Conservation (phyloP, 2,113 vertebrate species). For the Triplophysa siluroides region DNA sequence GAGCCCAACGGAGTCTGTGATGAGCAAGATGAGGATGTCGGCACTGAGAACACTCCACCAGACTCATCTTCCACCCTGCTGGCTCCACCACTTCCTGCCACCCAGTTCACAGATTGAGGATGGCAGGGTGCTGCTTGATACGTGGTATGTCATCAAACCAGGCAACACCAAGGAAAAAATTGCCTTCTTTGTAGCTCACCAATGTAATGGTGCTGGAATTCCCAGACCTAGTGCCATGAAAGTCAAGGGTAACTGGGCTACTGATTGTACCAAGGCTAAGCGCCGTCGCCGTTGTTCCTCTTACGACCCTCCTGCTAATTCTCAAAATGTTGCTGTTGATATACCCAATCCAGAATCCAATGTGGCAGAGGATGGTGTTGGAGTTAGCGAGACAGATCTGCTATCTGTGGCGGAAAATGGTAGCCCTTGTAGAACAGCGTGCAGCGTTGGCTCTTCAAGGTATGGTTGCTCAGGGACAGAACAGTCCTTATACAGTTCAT, state of each 20-base stretch:
- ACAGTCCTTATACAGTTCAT: conserved; percentile 59
- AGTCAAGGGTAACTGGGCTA: conserved; percentile 92
- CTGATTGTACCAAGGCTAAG: conserved; percentile 89
- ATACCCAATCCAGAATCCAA: conserved; percentile 50
- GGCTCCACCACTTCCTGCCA: conserved; percentile 52
- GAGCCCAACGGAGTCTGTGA: conserved; percentile 58
- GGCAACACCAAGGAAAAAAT: conserved; percentile 98
- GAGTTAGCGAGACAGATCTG: conserved; percentile 76
- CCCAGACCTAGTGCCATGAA: conserved; percentile 85
- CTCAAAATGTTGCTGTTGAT: conserved; percentile 62
- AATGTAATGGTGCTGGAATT: conserved; percentile 78
- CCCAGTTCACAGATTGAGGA: conserved; percentile 77
- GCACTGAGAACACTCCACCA: conserved; percentile 83
- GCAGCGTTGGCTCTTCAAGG: conserved; percentile 82
- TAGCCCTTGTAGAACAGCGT: conserved; percentile 89
- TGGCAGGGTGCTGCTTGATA: conserved; percentile 89
- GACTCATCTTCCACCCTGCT: conserved; percentile 50
- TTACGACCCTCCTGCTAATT: conserved; percentile 76
- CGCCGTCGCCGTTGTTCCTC: conserved; percentile 86
- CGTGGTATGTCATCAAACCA: conserved; percentile 96
- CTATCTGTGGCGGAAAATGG: conserved; percentile 94
- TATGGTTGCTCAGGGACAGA: conserved; percentile 72
- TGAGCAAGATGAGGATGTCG: conserved; percentile 65
- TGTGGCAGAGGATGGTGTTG: conserved; percentile 59
- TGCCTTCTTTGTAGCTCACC: conserved; percentile 94